These are phyloP conservation scores for Ectropis grisescens DNA, from an alignment of 1,140 invertebrate species.

Conservation along the genomic window DNA sequence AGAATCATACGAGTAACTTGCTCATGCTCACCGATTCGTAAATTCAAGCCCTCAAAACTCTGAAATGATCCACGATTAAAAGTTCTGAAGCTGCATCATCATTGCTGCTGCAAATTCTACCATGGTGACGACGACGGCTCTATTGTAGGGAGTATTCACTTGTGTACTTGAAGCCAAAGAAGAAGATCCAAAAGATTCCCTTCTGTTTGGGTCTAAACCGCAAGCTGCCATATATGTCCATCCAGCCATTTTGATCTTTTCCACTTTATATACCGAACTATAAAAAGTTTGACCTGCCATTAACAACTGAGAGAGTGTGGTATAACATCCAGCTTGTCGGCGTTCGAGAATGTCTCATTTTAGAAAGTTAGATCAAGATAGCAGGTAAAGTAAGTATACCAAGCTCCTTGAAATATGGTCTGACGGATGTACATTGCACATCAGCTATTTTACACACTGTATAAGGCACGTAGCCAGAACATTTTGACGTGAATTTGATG, in stretches of 20 bases:
- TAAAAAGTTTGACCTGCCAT: no score
- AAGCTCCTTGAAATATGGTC: no score
- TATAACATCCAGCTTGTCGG: no score
- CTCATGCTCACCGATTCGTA: conserved; percentile 74
- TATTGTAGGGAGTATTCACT: conserved; percentile 41
- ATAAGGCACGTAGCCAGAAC: no score
- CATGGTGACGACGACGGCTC: conserved; percentile 60
- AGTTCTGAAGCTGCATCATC: conserved; percentile 68
- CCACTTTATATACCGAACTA: conserved; percentile 72
- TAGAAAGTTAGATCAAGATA: no score
- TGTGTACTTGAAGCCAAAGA: conserved; percentile 25
- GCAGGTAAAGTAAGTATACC: no score
- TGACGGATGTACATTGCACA: no score
- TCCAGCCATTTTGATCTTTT: conserved; percentile 94
- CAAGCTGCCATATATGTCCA: conserved; percentile 96
- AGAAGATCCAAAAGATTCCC: conserved; percentile 72
- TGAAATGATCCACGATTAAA: conserved; percentile 63
- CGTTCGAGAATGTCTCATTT: no score
- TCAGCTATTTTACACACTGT: no score
- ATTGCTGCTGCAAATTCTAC: conserved; percentile 64
- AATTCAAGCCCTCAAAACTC: conserved; percentile 57
- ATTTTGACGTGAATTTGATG: no score
- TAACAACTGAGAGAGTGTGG: no score
- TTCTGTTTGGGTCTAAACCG: conserved; percentile 81
- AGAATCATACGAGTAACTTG: no score